A percentile compares a stretch with the other conserved stretches of the same genome.
phyloP scores from a whole-genome alignment of 2,113 vertebrate species.

The Grus americana region DNA sequence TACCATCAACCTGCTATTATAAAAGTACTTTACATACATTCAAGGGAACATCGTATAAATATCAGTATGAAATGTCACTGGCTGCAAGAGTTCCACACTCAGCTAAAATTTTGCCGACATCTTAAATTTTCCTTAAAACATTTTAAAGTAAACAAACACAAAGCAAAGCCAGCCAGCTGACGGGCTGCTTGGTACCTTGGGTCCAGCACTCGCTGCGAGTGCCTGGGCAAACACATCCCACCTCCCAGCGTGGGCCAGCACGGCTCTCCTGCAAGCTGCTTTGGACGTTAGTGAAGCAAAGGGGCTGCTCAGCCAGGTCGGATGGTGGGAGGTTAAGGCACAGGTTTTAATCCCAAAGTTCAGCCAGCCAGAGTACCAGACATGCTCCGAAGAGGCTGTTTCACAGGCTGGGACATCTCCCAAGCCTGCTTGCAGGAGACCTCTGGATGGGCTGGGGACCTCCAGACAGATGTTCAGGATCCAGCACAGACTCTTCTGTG shows the following conservation, averaged over 20 bases:
- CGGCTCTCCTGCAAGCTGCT: neutral
- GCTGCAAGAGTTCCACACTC: neutral
- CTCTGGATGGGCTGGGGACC: neutral
- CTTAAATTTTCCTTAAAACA: conserved; percentile 9
- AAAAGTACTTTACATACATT: conserved; percentile 61
- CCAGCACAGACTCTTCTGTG: neutral
- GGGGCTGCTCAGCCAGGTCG: accelerated
- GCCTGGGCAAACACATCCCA: neutral
- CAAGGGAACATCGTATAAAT: conserved; percentile 46
- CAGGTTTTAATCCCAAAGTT: conserved; percentile 29
- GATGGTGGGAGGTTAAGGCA: conserved; percentile 51
- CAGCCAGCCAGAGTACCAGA: neutral
- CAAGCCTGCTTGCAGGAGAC: neutral
- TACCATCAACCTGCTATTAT: conserved; percentile 35
- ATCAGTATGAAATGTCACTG: conserved; percentile 44
- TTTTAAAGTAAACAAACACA: neutral
- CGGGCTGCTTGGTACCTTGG: neutral
- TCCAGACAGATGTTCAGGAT: neutral
- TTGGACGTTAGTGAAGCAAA: accelerated
- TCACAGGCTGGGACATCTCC: neutral
- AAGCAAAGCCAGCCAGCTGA: neutral
- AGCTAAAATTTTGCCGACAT: neutral
- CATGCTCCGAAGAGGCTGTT: neutral
- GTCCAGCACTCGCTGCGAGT: neutral
- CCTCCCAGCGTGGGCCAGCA: neutral